These are phyloP conservation scores for Cyclina sinensis DNA, from an alignment of 1,140 invertebrate species.

Conservation along the genomic window DNA sequence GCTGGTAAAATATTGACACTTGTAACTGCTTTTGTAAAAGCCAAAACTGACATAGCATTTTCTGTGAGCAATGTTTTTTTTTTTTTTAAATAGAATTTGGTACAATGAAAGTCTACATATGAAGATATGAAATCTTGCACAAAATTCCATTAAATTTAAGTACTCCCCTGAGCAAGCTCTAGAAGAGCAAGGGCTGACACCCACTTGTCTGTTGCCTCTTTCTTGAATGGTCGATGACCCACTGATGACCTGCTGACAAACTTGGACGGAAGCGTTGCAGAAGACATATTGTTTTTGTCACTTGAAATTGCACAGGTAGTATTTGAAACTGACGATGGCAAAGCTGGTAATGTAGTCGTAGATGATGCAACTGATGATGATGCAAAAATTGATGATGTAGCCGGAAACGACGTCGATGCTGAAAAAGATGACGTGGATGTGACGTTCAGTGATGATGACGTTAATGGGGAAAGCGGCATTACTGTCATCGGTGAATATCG, in stretches of 20 bases:
- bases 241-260: conserved; percentile 15
- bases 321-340: not conserved
- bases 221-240: conserved; percentile 60
- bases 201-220: conserved; percentile 87
- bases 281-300: not conserved
- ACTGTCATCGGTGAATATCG: conserved; percentile 21
- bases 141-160: conserved; percentile 17
- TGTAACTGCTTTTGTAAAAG: too few species aligned
- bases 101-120: too few species aligned
- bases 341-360: conserved; percentile 1
- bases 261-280: conserved; percentile 9
- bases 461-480: conserved; percentile 27
- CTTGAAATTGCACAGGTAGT: conserved; percentile 25
- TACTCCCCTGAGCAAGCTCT: conserved; percentile 87
- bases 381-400: not conserved
- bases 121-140: not conserved
- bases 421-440: conserved; percentile 11
- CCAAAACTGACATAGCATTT: too few species aligned
- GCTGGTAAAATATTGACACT: too few species aligned
- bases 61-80: too few species aligned
- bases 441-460: conserved; percentile 8
- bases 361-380: not conserved
- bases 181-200: conserved; percentile 90
- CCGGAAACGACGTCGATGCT: not conserved
- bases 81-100: too few species aligned